Evolutionary conservation across 2,113 vertebrate species (phyloP).

Genomic region (Hyaena hyaena): DNA sequence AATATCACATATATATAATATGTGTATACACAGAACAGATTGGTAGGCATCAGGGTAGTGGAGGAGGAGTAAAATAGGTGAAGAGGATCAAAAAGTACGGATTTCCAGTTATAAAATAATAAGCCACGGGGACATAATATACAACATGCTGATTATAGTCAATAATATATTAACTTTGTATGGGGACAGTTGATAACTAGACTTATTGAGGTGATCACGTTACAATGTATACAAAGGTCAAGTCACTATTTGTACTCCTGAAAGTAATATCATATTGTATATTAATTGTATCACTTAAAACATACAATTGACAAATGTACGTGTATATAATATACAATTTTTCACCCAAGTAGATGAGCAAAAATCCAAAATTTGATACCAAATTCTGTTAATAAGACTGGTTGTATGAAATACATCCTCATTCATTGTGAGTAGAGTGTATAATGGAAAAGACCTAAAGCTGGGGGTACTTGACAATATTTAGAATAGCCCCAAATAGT

Average conservation of each 20-base stretch:
- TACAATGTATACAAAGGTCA: background rate
- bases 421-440: background rate
- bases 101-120: background rate
- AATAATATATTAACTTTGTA: background rate
- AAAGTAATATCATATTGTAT: background rate
- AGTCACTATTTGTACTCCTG: background rate
- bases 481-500: background rate
- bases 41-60: background rate
- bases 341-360: background rate
- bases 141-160: background rate
- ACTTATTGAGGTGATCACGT: background rate
- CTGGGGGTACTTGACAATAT: background rate
- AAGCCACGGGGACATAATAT: background rate
- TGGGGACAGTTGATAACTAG: too few relatives aligned
- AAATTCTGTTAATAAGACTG: background rate
- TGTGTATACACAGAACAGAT: background rate
- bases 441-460: background rate
- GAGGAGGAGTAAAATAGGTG: too few relatives aligned
- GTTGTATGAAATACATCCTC: background rate
- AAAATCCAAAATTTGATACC: background rate
- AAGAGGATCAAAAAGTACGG: background rate
- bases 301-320: background rate
- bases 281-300: background rate
- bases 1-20: background rate
- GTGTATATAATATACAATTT: background rate